These are phyloP conservation scores for Nansenia antarctica DNA, from an alignment of 2,113 vertebrate species.

Conservation along the genomic window DNA sequence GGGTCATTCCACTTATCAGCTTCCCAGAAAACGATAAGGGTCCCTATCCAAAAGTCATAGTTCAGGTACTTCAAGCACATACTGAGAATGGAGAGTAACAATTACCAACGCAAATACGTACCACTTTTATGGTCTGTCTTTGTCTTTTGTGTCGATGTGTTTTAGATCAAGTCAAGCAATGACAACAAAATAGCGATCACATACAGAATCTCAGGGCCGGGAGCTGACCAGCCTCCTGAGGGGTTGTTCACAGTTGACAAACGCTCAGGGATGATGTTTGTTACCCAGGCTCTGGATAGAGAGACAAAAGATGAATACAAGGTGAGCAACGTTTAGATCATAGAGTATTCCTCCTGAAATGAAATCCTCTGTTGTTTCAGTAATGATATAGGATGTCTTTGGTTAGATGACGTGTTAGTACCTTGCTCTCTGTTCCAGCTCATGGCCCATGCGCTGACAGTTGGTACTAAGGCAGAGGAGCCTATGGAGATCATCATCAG, in stretches of 20 bases:
- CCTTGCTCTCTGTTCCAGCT: slow-evolving; percentile 48
- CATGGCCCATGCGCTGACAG: slow-evolving; percentile 42
- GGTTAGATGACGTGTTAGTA: background rate
- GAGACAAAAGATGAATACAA: slow-evolving; percentile 48
- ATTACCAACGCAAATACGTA: background rate
- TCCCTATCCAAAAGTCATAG: slow-evolving; percentile 52
- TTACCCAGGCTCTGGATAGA: slow-evolving; percentile 57
- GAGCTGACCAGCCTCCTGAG: slow-evolving; percentile 52
- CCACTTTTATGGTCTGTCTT: background rate
- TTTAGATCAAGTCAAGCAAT: slow-evolving; percentile 57
- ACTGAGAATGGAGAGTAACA: no score
- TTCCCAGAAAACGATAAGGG: slow-evolving; percentile 56
- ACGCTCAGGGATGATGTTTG: slow-evolving; percentile 41
- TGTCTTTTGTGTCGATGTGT: background rate
- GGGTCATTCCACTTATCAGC: slow-evolving; percentile 56
- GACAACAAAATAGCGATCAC: slow-evolving; percentile 36
- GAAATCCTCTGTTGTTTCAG: background rate
- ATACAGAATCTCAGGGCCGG: slow-evolving; percentile 58
- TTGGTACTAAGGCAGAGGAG: slow-evolving; percentile 24
- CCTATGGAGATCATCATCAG: slow-evolving; percentile 56
- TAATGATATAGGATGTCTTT: background rate
- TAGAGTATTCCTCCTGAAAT: no score
- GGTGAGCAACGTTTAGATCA: no score
- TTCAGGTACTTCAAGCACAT: slow-evolving; percentile 43
- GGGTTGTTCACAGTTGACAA: slow-evolving; percentile 52